Conservation (phyloP, 2,113 vertebrate genomes). For the Centrocercus urophasianus region DNA sequence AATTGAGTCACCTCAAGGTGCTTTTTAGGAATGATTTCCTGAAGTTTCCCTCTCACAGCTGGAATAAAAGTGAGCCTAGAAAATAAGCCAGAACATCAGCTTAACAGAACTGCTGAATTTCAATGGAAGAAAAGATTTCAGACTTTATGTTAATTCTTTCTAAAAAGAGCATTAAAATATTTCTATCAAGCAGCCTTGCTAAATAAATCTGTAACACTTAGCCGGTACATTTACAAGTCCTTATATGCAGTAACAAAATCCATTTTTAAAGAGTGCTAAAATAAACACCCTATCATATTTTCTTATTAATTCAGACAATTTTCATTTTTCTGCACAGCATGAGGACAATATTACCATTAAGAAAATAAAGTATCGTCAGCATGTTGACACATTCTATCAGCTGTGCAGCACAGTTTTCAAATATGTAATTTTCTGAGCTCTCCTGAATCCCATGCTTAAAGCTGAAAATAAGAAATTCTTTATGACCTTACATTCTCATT, state of each 20-base stretch:
- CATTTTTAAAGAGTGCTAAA: background rate
- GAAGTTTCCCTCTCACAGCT: slow-evolving; percentile 60
- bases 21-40: slow-evolving; percentile 68
- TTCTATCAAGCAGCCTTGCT: slow-evolving; percentile 19
- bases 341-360: background rate
- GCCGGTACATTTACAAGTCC: slow-evolving; percentile 12
- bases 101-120: slow-evolving; percentile 59
- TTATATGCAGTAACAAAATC: background rate
- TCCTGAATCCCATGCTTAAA: background rate
- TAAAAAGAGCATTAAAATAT: slow-evolving; percentile 37
- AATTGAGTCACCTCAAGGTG: slow-evolving; percentile 65
- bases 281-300: slow-evolving; percentile 1
- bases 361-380: slow-evolving; percentile 3
- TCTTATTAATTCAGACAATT: background rate
- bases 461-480: slow-evolving; percentile 18
- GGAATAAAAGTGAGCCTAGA: slow-evolving; percentile 73
- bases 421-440: background rate
- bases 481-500: background rate
- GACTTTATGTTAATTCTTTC: slow-evolving; percentile 14
- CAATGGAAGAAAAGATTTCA: slow-evolving; percentile 39
- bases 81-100: slow-evolving; percentile 61
- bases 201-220: slow-evolving; percentile 9
- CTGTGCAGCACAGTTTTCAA: slow-evolving; percentile 13
- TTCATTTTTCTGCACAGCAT: slow-evolving; percentile 18
- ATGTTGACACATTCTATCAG: background rate